Evolutionary conservation across 2,888 invertebrate species (phyloP).

Genomic region (Dilophus febrilis): DNA sequence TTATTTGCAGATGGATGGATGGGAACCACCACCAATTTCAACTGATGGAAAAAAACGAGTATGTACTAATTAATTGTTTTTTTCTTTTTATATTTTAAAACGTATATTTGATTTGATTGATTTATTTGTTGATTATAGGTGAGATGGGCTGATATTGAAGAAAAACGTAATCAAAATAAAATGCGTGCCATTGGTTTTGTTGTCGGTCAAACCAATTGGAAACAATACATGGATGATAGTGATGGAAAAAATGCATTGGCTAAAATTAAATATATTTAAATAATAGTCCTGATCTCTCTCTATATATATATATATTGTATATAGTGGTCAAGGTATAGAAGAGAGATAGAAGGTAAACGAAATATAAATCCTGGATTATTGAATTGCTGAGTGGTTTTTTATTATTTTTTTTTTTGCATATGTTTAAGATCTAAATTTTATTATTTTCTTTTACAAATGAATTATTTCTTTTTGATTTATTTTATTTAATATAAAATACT

Average conservation of each 20-base stretch:
- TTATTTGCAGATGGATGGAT: slow-evolving; percentile 74
- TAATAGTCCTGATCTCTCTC: too few relatives aligned
- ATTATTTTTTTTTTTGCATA: too few relatives aligned
- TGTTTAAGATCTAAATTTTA: too few relatives aligned
- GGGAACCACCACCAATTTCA: slow-evolving; percentile 37
- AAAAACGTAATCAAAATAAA: slow-evolving; percentile 76
- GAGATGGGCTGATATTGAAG: slow-evolving; percentile 95
- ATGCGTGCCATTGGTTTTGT: slow-evolving; percentile 93
- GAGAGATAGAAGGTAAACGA: too few relatives aligned
- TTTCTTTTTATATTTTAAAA: too few relatives aligned
- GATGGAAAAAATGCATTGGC: slow-evolving; percentile 80
- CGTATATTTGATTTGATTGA: slow-evolving; percentile 9
- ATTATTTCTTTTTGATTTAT: too few relatives aligned
- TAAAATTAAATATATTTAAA: slow-evolving; percentile 72
- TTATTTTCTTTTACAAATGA: too few relatives aligned
- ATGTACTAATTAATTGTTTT: slow-evolving; percentile 30
- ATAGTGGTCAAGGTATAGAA: too few relatives aligned
- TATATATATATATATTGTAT: too few relatives aligned
- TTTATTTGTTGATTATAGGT: slow-evolving; percentile 41
- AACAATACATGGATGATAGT: slow-evolving; percentile 82
- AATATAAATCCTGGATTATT: too few relatives aligned
- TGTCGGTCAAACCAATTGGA: slow-evolving; percentile 93
- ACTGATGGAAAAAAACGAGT: slow-evolving; percentile 79
- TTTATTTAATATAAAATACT: too few relatives aligned
- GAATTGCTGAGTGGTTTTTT: too few relatives aligned